These are phyloP conservation scores for Nematolebias whitei DNA, from an alignment of 2,113 vertebrate species.

Conservation along the genomic window DNA sequence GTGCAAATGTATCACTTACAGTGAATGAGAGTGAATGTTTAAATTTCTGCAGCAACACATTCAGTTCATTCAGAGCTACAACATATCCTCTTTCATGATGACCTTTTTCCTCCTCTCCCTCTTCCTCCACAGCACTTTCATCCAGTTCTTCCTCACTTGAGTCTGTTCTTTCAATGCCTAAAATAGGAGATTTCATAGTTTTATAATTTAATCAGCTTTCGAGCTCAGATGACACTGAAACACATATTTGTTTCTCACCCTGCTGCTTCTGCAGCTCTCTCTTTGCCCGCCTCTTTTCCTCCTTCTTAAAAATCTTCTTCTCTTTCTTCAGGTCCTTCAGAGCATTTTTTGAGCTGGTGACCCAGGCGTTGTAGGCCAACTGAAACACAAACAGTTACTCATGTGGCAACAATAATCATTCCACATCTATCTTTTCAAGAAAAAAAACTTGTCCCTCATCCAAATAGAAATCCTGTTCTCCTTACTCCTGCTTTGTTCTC, in stretches of 20 bases:
- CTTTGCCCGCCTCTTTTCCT: slow-evolving; percentile 59
- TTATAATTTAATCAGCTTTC: background rate
- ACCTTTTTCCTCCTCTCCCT: slow-evolving; percentile 60
- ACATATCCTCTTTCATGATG: background rate
- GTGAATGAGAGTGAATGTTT: background rate
- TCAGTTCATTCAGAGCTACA: background rate
- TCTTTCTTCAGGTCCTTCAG: slow-evolving; percentile 76
- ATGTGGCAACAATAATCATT: background rate
- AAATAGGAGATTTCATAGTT: background rate
- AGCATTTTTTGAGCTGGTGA: slow-evolving; percentile 74
- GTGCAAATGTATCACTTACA: background rate
- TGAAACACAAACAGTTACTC: slow-evolving; percentile 29
- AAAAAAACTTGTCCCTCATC: background rate
- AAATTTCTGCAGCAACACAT: background rate
- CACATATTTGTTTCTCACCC: slow-evolving; percentile 53
- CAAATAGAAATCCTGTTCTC: too few relatives aligned
- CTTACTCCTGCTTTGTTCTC: too few relatives aligned
- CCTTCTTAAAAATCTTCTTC: slow-evolving; percentile 62
- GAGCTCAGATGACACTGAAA: background rate
- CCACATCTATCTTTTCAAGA: background rate
- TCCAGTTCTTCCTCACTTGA: slow-evolving; percentile 71
- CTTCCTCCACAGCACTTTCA: slow-evolving; percentile 48
- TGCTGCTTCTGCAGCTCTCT: slow-evolving; percentile 51
- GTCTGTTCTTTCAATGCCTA: slow-evolving; percentile 68
- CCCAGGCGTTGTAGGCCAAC: slow-evolving; percentile 82